phyloP scores from a whole-genome alignment of 2,888 invertebrate genomes.

The Vandiemenella viatica region DNA sequence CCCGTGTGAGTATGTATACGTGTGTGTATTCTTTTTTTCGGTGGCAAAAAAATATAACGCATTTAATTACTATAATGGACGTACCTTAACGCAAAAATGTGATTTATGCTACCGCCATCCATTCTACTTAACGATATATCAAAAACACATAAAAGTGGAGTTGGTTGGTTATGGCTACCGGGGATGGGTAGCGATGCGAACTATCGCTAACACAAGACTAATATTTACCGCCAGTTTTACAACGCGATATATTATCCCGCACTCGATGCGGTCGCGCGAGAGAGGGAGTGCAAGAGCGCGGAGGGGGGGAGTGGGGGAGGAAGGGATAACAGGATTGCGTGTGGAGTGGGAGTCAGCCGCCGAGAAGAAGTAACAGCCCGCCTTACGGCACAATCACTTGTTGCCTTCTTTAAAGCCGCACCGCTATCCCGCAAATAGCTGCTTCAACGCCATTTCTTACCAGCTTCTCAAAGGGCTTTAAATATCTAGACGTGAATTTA shows the following conservation, averaged over 20 bases:
- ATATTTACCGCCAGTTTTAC: constrained; percentile 12
- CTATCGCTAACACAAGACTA: constrained; percentile 6
- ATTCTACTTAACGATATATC: constrained; percentile 15
- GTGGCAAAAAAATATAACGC: constrained; percentile 3
- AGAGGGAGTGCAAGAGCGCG: neutral
- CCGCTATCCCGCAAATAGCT: too few species aligned
- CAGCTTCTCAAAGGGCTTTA: too few species aligned
- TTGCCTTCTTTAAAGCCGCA: too few species aligned
- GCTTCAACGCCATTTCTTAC: too few species aligned
- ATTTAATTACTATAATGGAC: constrained; percentile 13
- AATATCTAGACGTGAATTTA: too few species aligned
- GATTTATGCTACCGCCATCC: constrained; percentile 13
- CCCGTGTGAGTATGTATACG: neutral
- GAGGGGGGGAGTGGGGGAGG: constrained; percentile 22
- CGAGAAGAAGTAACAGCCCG: too few species aligned
- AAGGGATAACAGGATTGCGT: constrained; percentile 16
- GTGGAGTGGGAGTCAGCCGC: neutral
- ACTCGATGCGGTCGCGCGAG: neutral
- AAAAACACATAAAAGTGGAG: constrained; percentile 12
- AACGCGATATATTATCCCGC: constrained; percentile 1
- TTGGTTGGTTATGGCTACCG: neutral
- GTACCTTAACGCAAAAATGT: constrained; percentile 10
- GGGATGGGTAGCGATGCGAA: constrained; percentile 1
- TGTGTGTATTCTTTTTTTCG: neutral
- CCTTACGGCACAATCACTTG: too few species aligned